These are phyloP conservation scores for Phataginus tetradactyla DNA, from an alignment of 2,797 vertebrate species.

Conservation along the genomic window DNA sequence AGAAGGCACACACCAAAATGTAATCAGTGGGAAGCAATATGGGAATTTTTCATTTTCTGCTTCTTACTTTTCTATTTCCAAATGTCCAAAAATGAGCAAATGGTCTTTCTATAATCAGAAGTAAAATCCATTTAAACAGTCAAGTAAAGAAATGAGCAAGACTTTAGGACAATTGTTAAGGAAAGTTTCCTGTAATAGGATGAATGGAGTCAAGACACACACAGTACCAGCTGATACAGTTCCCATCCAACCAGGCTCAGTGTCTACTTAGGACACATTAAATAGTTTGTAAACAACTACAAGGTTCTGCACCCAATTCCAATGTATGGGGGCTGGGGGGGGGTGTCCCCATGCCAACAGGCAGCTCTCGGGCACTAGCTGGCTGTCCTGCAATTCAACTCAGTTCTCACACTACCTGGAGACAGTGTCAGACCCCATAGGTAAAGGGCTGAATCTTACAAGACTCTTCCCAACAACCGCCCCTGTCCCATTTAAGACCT, in stretches of 20 bases:
- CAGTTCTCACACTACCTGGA: background rate
- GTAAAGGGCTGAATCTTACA: background rate
- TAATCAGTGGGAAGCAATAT: background rate
- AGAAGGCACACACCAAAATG: background rate
- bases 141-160: background rate
- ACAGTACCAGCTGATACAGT: background rate
- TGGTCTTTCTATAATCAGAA: background rate
- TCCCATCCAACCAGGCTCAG: background rate
- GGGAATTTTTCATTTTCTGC: background rate
- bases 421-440: background rate
- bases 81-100: background rate
- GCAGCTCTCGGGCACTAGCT: background rate
- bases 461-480: too few species aligned
- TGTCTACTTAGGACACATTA: background rate
- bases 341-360: background rate
- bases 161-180: background rate
- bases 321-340: background rate
- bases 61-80: conserved; percentile 23
- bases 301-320: background rate
- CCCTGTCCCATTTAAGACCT: background rate
- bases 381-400: background rate
- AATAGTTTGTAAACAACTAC: background rate
- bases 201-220: background rate
- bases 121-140: background rate
- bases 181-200: background rate